These are phyloP conservation scores for Euleptes europaea DNA, from an alignment of 2,113 vertebrate genomes.

Conservation along the genomic window DNA sequence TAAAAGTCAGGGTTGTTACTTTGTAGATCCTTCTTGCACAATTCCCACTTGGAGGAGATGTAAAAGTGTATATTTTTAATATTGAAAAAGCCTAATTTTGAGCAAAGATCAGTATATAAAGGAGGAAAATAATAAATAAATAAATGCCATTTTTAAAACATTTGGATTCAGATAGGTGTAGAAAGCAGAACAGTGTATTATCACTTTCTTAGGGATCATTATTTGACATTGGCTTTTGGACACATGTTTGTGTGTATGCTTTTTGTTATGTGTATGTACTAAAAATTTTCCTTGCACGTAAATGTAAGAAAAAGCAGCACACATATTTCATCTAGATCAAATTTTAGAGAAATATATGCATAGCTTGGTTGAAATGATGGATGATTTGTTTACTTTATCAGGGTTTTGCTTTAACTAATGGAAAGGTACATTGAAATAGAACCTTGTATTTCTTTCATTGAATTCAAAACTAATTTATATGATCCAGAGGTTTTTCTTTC, in stretches of 20 bases:
- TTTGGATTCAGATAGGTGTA: neutral
- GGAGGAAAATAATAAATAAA: constrained; percentile 20
- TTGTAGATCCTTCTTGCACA: constrained; percentile 60
- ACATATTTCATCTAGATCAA: constrained; percentile 58
- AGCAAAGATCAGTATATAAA: constrained; percentile 21
- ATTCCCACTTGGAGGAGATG: constrained; percentile 56
- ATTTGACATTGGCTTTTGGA: constrained; percentile 54
- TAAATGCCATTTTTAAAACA: neutral
- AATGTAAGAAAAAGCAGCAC: constrained; percentile 52
- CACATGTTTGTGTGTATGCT: constrained; percentile 3
- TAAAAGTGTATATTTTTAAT: constrained; percentile 64
- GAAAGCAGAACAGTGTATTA: constrained; percentile 47
- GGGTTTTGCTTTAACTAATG: constrained; percentile 58
- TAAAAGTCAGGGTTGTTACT: constrained; percentile 61
- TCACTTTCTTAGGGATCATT: constrained; percentile 57
- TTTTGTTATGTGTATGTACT: too few species aligned
- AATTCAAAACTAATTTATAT: constrained; percentile 9
- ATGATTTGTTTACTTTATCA: constrained; percentile 57
- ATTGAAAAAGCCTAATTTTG: constrained; percentile 65
- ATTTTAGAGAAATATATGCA: constrained; percentile 68
- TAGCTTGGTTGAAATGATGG: constrained; percentile 72
- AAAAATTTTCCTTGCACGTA: constrained; percentile 52
- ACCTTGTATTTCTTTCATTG: neutral
- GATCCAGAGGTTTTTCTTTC: neutral
- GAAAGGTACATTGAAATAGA: constrained; percentile 25